Conservation (phyloP, 2,888 invertebrate species). For the Nomada ferruginata region DNA sequence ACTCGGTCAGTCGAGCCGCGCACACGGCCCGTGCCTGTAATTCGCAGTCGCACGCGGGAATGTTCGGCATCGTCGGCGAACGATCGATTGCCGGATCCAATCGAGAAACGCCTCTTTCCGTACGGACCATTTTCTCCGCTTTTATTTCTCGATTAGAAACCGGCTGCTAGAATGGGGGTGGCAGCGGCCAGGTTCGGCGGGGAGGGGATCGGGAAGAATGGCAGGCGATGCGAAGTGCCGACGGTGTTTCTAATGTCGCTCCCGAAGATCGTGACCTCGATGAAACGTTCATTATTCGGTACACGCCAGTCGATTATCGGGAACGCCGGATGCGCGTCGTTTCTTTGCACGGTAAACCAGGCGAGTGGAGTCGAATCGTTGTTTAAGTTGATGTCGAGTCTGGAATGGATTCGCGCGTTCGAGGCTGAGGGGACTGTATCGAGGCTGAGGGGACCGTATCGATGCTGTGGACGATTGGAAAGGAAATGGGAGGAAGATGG, state of each 20-base stretch:
- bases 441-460: neutral
- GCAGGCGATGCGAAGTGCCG: slow-evolving; percentile 33
- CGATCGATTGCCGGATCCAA: slow-evolving; percentile 61
- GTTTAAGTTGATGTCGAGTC: slow-evolving; percentile 2
- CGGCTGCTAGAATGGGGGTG: neutral
- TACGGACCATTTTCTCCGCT: slow-evolving; percentile 38
- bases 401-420: neutral
- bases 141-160: slow-evolving; percentile 40
- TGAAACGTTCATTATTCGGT: slow-evolving; percentile 63
- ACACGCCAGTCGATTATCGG: slow-evolving; percentile 55
- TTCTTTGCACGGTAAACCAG: slow-evolving; percentile 37
- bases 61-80: slow-evolving; percentile 57
- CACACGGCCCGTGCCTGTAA: slow-evolving; percentile 69
- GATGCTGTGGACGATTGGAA: neutral
- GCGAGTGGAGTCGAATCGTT: neutral
- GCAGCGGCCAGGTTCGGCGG: too few species aligned
- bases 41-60: slow-evolving; percentile 65
- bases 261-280: slow-evolving; percentile 58
- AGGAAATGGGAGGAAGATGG: too few species aligned
- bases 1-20: slow-evolving; percentile 78
- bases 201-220: neutral
- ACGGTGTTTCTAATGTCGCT: slow-evolving; percentile 47
- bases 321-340: slow-evolving; percentile 44
- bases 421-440: neutral
- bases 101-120: slow-evolving; percentile 51